phyloP scores from a whole-genome alignment of 2,113 vertebrate genomes.

The Rhinolophus sinicus region DNA sequence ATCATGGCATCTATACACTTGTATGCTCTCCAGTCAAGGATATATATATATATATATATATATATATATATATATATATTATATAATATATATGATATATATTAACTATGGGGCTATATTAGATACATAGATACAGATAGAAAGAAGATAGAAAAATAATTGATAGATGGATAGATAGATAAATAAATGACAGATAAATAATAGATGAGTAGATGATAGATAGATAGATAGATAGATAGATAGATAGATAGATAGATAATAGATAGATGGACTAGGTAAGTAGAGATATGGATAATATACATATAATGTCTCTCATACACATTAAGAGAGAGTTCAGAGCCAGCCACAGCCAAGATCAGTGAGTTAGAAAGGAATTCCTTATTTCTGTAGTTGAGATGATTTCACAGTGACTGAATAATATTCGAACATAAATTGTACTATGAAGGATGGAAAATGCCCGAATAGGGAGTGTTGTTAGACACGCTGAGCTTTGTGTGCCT shows the following conservation, averaged over 20 bases:
- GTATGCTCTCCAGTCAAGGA: too few relatives aligned
- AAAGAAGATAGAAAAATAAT: not conserved
- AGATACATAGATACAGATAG: not conserved
- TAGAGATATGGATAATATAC: not conserved
- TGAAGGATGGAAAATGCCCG: not conserved
- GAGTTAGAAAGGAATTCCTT: not conserved
- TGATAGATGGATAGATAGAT: too few relatives aligned
- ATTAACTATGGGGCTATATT: too few relatives aligned
- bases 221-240: too few relatives aligned
- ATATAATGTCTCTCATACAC: not conserved
- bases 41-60: not conserved
- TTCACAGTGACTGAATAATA: not conserved
- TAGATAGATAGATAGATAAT: too few relatives aligned
- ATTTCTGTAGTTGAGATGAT: not conserved
- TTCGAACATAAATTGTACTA: not conserved
- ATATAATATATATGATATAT: not conserved
- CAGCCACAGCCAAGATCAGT: not conserved
- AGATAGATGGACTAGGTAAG: too few relatives aligned
- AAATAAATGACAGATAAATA: too few relatives aligned
- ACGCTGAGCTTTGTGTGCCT: not conserved
- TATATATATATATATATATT: not conserved
- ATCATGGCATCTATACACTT: too few relatives aligned
- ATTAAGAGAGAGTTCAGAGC: not conserved
- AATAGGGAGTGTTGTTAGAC: too few relatives aligned
- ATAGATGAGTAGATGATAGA: too few relatives aligned